Base-by-base conservation (phyloP, 2,888 invertebrate species). In the Oscheius myriophilus region DNA sequence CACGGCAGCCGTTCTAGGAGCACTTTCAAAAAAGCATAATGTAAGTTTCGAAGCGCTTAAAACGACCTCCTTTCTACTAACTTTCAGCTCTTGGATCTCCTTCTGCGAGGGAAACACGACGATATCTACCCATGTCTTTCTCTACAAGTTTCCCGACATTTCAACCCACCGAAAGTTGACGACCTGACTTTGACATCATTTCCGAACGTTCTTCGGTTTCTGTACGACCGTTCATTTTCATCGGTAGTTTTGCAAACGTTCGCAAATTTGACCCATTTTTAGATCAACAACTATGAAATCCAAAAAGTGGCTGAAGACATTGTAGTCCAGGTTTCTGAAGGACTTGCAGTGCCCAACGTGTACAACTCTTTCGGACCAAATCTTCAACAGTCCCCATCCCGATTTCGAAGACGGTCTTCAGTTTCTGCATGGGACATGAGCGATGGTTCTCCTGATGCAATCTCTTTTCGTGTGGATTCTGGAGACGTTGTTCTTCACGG, bases 381-480 rank as follows among this genome's bases (percentile, higher is more conserved):
- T 1, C 62, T 84, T 9, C 72, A 94, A 78, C 91, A 93, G 75
- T 95, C 95, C 0, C 93, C 94, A 18, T 57, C 71, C 55, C 72
- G 82, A n/a, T 97, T 96, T 87, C 92, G 93, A 51, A 91, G 94
- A 57, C 92, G 93, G 53, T 95, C 95, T 87, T 92, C 92, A 78
- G 92, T 92, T 58, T 91, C 94, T 53, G 93, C 93, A 0, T 97
- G 97, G 97, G 96, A 96, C 87, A 95, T 96, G 0, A 95, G 96
- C 3, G 95, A 94, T 87, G 96, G 96, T 41, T 94, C 94, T 12
- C 94, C 96, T 0, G 97, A 98, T 88, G 96, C 96, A 0, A 93
- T 98, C 14, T 76, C 81, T 1, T 82, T 86, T 54, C 71, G 78
- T 43, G 95, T 96, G 12, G 96, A 97, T 89, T 90, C 92, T 23